phyloP scores from a whole-genome alignment of 2,797 vertebrate species.

The Enteromius viviparus region DNA sequence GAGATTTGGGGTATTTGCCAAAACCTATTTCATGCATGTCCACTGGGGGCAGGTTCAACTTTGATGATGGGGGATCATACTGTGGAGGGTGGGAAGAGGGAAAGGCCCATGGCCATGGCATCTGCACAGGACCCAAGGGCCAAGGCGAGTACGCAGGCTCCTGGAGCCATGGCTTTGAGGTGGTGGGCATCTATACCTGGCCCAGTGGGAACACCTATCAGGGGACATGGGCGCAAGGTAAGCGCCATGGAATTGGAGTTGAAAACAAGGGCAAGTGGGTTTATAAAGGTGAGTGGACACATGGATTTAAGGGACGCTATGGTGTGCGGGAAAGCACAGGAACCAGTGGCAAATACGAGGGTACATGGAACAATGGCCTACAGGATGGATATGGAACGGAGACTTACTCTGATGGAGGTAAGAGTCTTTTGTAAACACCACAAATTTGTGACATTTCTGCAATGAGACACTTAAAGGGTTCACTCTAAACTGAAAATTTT shows the following conservation, averaged over 20 bases:
- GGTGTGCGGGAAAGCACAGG: constrained; percentile 93
- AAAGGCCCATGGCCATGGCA: constrained; percentile 98
- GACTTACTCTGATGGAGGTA: constrained; percentile 99
- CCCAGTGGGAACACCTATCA: constrained; percentile 98
- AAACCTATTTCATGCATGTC: constrained; percentile 99
- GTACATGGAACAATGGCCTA: constrained; percentile 98
- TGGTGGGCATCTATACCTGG: constrained; percentile 98
- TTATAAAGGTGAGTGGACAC: constrained; percentile 98
- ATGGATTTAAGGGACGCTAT: constrained; percentile 98
- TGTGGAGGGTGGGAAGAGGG: constrained; percentile 99
- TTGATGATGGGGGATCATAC: constrained; percentile 99
- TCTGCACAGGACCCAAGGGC: constrained; percentile 98
- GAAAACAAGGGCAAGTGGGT: constrained; percentile 99
- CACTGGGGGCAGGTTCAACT: constrained; percentile 99
- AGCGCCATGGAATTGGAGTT: constrained; percentile 94
- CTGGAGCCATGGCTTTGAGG: constrained; percentile 98
- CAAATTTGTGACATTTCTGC: not conserved
- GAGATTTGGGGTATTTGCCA: constrained; percentile 88
- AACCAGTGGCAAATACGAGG: constrained; percentile 94
- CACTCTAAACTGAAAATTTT: not conserved
- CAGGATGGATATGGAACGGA: constrained; percentile 98
- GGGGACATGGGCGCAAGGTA: constrained; percentile 98
- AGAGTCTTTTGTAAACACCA: constrained; percentile 58
- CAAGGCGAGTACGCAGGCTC: constrained; percentile 98
- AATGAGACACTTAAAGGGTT: not conserved